Evolutionary conservation across 1,140 invertebrate species (phyloP).

Genomic region (Pectinophora gossypiella): DNA sequence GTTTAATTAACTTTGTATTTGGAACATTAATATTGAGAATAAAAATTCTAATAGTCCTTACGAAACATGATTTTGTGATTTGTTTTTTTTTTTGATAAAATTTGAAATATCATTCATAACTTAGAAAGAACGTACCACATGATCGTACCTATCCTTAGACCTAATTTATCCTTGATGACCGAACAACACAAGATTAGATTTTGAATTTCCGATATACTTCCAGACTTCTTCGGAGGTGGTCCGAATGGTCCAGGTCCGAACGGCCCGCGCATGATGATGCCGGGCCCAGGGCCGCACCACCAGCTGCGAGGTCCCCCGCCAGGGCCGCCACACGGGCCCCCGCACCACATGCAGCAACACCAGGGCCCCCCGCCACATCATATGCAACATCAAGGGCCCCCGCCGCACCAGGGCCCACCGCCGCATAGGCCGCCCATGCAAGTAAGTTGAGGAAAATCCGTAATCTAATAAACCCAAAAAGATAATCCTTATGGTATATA

Average conservation of each 20-base stretch:
- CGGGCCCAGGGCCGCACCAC: conserved; percentile 56
- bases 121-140: no score
- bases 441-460: conserved; percentile 41
- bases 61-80: no score
- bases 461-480: no score
- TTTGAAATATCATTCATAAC: no score
- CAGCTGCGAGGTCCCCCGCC: conserved; percentile 67
- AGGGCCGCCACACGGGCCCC: conserved; percentile 57
- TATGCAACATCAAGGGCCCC: conserved; percentile 58
- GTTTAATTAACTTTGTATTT: no score
- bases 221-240: conserved; percentile 64
- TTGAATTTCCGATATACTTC: neutral
- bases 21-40: no score
- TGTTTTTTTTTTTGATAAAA: no score
- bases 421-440: conserved; percentile 83
- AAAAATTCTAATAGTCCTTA: no score
- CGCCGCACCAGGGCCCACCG: conserved; percentile 71
- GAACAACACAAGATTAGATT: no score
- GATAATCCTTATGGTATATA: no score
- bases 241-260: conserved; percentile 59
- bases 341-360: conserved; percentile 60
- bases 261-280: conserved; percentile 67
- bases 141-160: no score
- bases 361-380: conserved; percentile 67
- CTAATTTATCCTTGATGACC: no score